A percentile compares a stretch with the other conserved stretches of the same genome.
Evolutionary conservation across 2,888 invertebrate genomes (phyloP).

Genomic region (Biston stratarius): DNA sequence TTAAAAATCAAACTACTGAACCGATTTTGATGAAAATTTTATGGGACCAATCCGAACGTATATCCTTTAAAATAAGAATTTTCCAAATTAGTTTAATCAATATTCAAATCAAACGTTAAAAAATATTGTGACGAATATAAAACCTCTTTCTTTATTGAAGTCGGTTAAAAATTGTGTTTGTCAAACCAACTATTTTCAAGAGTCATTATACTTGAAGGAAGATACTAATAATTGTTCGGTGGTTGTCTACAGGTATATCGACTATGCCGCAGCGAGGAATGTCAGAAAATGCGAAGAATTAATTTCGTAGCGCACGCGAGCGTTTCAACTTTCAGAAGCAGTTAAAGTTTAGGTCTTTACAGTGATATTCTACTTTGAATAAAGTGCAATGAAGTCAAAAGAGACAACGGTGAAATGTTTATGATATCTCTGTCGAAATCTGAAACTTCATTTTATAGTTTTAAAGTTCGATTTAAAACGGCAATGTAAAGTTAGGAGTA

Average conservation of each 20-base stretch:
- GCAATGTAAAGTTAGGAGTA: background rate
- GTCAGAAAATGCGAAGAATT: slow-evolving; percentile 54
- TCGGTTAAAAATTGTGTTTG: no score
- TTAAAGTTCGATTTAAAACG: slow-evolving; percentile 1
- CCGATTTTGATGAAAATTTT: no score
- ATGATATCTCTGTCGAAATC: slow-evolving; percentile 11
- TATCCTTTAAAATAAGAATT: no score
- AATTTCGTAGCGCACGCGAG: slow-evolving; percentile 58
- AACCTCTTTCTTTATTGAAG: no score
- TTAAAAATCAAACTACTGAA: no score
- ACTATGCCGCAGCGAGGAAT: slow-evolving; percentile 24
- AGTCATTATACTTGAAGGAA: no score
- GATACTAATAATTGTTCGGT: no score
- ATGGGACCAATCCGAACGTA: no score
- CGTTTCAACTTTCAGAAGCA: slow-evolving; percentile 52
- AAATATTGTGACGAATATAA: no score
- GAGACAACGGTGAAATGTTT: slow-evolving; percentile 6
- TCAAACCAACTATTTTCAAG: no score
- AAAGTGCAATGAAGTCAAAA: slow-evolving; percentile 15
- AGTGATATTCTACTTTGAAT: slow-evolving; percentile 22
- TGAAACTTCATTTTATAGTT: slow-evolving; percentile 2
- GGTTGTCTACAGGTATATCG: background rate
- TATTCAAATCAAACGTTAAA: no score
- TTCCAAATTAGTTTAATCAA: no score
- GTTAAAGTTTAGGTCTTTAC: slow-evolving; percentile 33